Base-by-base conservation (phyloP, 2,888 invertebrate genomes). In the Entomobrya multifasciata region DNA sequence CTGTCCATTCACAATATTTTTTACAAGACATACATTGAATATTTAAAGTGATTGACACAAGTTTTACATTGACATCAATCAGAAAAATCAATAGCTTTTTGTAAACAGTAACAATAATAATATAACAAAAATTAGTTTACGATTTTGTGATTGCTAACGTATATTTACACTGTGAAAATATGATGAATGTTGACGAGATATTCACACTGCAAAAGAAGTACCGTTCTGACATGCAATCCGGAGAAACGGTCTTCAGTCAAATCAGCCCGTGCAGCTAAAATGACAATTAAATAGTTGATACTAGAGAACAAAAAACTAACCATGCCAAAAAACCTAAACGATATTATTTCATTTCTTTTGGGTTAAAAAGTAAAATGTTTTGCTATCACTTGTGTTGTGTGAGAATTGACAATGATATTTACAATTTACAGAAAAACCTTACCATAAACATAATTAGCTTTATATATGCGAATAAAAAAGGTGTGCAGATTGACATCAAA, bases 361-460 rank as follows among this genome's bases (percentile, higher is more conserved):
- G 57, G 57, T 5, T 57, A 62, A 27, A 62, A 36, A 8, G 30
- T 62, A 62, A 62, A 62, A 62, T 62, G 8, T 36, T 62, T 62
- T 27, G n/a, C 62, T 62, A 62, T 62, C 62, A 62, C 62, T 62
- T 62, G 30, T 62, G 57, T 62, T n/a, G 30, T 62, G 57, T 62
- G 36, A 62, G 30, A 57, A 52, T 52, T 52, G 3, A 49, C 13
- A 65, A 65, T 17, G 15, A n/a, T 65, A 65, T 65, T 3, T 52
- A 74, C 52, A 74, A 49, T 74, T 49, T 52, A 52, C 22, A 52
- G 49, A 10, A 65, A n/a, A n/a, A 27, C 10, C 30, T 17, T 22
- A 13, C 13, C 30, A n/a, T 62, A 62, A 17, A 5, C 15, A 30
- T 30, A 62, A 30, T 15, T 1, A 27, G 11, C 1, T 25, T 4